These are phyloP conservation scores for Melinopterus prodromus DNA, from an alignment of 2,888 invertebrate genomes.

Conservation along the genomic window DNA sequence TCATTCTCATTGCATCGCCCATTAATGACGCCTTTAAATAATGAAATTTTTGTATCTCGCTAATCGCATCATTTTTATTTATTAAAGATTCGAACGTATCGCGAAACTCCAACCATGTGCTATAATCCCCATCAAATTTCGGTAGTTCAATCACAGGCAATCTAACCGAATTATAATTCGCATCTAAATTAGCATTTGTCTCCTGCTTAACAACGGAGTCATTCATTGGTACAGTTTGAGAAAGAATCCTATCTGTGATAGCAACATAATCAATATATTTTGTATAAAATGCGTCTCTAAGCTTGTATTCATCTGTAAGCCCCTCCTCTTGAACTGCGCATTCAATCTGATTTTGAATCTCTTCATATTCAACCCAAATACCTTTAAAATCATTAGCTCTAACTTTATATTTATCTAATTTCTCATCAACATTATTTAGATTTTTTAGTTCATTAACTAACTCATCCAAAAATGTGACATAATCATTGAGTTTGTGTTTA, in stretches of 20 bases:
- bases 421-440: no score
- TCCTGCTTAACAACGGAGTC: not conserved
- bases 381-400: no score
- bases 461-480: no score
- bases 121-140: slow-evolving; percentile 23
- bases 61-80: slow-evolving; percentile 11
- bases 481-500: no score
- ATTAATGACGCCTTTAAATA: slow-evolving; percentile 23
- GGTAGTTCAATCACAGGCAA: slow-evolving; percentile 21
- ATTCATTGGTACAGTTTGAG: not conserved
- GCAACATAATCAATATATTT: not conserved
- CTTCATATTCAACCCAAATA: slow-evolving; percentile 4
- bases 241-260: not conserved
- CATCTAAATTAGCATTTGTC: no score
- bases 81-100: slow-evolving; percentile 22
- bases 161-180: not conserved
- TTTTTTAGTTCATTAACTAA: no score
- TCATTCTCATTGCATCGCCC: slow-evolving; percentile 11
- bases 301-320: not conserved
- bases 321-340: not conserved
- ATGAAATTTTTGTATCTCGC: slow-evolving; percentile 25
- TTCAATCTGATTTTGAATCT: not conserved
- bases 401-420: no score
- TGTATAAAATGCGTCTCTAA: not conserved
- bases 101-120: slow-evolving; percentile 24